Percentiles rank a stretch among this genome's conserved stretches.
Conservation (phyloP, 2,113 vertebrate species). For the Caretta caretta region DNA sequence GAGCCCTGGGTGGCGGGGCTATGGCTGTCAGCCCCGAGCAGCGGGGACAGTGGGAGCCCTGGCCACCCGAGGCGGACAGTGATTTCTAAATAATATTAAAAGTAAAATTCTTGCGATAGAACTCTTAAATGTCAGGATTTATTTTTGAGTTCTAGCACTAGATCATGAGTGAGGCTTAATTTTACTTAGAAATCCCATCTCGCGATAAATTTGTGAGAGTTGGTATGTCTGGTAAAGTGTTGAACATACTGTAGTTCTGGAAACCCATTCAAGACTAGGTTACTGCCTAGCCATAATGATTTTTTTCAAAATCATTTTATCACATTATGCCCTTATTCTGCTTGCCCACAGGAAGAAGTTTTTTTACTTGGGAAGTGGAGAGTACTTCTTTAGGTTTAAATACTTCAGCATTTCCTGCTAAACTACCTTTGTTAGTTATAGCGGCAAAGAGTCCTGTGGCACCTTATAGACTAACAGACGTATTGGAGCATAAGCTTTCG, state of each 20-base stretch:
- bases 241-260: neutral
- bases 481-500: too few relatives aligned
- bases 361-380: neutral
- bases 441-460: too few relatives aligned
- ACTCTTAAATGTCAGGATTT: neutral
- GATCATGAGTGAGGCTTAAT: too few relatives aligned
- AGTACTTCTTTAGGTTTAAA: neutral
- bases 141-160: too few relatives aligned
- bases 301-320: neutral
- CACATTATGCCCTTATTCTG: conserved; percentile 1
- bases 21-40: neutral
- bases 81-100: neutral
- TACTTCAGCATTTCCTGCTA: neutral
- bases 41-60: too few relatives aligned
- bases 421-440: neutral
- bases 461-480: too few relatives aligned
- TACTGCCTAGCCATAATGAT: neutral
- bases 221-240: neutral
- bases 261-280: neutral
- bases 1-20: neutral
- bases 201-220: neutral
- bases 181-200: too few relatives aligned
- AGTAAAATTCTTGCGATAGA: neutral
- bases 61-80: too few relatives aligned
- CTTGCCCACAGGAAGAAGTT: neutral